These are phyloP conservation scores for Drosophila eugracilis DNA, from an alignment of 1,140 invertebrate genomes.

Conservation along the genomic window DNA sequence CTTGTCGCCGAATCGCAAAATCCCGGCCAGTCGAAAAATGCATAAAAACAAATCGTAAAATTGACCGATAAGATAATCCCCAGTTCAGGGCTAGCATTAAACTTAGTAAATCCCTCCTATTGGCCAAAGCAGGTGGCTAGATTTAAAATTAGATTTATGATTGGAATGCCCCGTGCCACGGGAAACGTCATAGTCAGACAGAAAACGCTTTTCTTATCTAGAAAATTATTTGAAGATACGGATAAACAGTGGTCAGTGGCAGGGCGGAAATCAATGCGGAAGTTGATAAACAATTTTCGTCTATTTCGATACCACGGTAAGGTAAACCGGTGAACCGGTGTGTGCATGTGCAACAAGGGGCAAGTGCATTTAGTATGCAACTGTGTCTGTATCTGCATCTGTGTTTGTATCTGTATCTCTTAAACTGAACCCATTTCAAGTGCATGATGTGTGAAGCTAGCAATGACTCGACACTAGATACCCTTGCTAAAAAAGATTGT, in stretches of 20 bases:
- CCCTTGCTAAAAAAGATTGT: conserved; percentile 1
- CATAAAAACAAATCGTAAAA: conserved; percentile 66
- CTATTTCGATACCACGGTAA: conserved; percentile 23
- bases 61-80: conserved; percentile 67
- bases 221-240: conserved; percentile 6
- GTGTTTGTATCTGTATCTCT: conserved; percentile 4
- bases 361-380: conserved; percentile 7
- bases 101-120: conserved; percentile 40
- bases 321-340: too few species aligned
- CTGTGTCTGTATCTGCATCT: conserved; percentile 2
- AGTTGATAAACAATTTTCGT: conserved; percentile 24
- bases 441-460: conserved; percentile 30
- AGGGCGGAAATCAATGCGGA: conserved; percentile 43
- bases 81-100: conserved; percentile 15
- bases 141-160: conserved; percentile 64
- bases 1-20: conserved; percentile 49
- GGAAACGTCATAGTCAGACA: conserved; percentile 37
- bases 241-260: conserved; percentile 3
- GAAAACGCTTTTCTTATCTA: conserved; percentile 38
- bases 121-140: conserved; percentile 41
- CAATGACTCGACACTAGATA: conserved; percentile 12
- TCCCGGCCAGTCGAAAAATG: conserved; percentile 38
- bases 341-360: conserved; percentile 37
- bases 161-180: conserved; percentile 38
- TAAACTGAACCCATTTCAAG: conserved; percentile 11